phyloP scores from a whole-genome alignment of 2,888 invertebrate genomes.

The Halocaridina rubra region DNA sequence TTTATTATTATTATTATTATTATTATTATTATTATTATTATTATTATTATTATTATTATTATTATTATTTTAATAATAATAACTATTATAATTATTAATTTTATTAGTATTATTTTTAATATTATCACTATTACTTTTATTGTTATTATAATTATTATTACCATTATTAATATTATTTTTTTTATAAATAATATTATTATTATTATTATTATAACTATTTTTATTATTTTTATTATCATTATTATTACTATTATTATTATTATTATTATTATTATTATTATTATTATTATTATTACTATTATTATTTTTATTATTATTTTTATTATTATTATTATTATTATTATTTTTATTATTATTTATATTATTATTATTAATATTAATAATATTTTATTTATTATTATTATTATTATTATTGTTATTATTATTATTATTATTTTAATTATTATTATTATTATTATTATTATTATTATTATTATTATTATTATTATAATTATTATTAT shows the following conservation, averaged over 20 bases:
- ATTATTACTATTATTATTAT: constrained; percentile 2
- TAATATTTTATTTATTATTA: background rate
- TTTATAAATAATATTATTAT: background rate
- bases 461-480: too few species aligned
- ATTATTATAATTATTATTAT: too few species aligned
- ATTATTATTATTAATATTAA: background rate
- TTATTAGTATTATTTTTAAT: too few species aligned
- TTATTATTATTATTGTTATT: background rate
- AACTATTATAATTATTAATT: too few species aligned
- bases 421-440: too few species aligned
- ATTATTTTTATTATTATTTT: background rate
- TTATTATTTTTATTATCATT: background rate
- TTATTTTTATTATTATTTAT: background rate
- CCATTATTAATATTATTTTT: background rate
- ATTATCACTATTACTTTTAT: background rate
- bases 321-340: background rate
- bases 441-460: too few species aligned
- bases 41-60: too few species aligned
- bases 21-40: too few species aligned
- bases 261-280: background rate
- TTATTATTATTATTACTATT: constrained; percentile 3
- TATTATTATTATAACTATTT: background rate
- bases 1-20: too few species aligned
- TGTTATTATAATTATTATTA: background rate
- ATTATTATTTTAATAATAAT: too few species aligned